phyloP scores from a whole-genome alignment of 1,140 invertebrate genomes.

The Drosophila persimilis region DNA sequence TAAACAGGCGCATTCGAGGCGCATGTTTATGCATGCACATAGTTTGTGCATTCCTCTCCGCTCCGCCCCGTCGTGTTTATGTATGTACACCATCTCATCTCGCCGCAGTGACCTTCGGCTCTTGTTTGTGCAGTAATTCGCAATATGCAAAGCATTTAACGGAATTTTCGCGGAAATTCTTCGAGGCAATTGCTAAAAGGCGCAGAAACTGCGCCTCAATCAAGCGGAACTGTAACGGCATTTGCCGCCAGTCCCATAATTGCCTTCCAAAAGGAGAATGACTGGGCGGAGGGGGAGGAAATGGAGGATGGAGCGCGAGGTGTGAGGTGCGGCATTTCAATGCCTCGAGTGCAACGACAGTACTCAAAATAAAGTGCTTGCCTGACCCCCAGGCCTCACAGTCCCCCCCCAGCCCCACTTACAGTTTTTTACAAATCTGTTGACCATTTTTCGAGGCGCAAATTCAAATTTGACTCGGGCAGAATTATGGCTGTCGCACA shows the following conservation, averaged over 20 bases:
- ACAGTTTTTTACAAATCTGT: slow-evolving; percentile 55
- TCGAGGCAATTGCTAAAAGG: slow-evolving; percentile 37
- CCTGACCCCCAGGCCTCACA: slow-evolving; percentile 34
- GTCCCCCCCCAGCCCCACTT: slow-evolving; percentile 26
- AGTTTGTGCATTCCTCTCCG: not conserved
- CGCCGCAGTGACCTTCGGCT: slow-evolving; percentile 47
- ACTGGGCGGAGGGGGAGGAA: not conserved
- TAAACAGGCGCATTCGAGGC: not conserved
- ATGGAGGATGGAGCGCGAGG: not conserved
- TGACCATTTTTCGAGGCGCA: slow-evolving; percentile 67
- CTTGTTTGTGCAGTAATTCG: slow-evolving; percentile 46
- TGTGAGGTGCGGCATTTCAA: slow-evolving; percentile 45
- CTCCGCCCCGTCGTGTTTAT: not conserved
- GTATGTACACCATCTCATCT: not conserved
- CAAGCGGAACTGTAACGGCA: slow-evolving; percentile 64
- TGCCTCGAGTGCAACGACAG: slow-evolving; percentile 42
- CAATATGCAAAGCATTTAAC: slow-evolving; percentile 52
- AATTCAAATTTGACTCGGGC: slow-evolving; percentile 36
- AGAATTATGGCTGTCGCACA: slow-evolving; percentile 1
- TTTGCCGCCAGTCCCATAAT: slow-evolving; percentile 32
- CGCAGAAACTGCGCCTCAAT: slow-evolving; percentile 45
- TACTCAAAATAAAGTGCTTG: slow-evolving; percentile 14
- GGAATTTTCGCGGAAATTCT: slow-evolving; percentile 40
- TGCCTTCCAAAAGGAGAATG: slow-evolving; percentile 20
- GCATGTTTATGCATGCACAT: not conserved